A percentile compares a stretch with the other conserved stretches of the same genome.
phyloP scores from a whole-genome alignment of 2,797 vertebrate genomes.

The Cossypha niveicapilla region DNA sequence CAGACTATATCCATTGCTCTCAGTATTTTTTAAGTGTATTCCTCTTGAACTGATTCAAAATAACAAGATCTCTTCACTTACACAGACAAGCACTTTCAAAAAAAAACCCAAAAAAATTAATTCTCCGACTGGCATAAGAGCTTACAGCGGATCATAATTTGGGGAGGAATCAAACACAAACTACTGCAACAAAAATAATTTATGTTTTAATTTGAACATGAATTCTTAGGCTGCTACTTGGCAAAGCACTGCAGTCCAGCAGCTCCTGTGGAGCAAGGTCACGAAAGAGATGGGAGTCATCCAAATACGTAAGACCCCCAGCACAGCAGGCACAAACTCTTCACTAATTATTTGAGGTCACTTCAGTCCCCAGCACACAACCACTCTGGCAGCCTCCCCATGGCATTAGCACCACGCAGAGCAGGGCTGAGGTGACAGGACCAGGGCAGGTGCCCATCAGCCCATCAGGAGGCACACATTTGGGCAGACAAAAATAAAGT shows the following conservation, averaged over 20 bases:
- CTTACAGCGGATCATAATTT: background rate
- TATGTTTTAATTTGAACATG: background rate
- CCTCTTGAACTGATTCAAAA: background rate
- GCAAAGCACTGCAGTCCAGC: background rate
- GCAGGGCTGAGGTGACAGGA: background rate
- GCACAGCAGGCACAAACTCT: background rate
- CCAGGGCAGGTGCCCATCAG: background rate
- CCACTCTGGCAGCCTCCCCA: background rate
- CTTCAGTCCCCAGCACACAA: background rate
- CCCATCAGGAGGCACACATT: background rate
- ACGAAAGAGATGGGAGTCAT: background rate
- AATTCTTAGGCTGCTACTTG: background rate
- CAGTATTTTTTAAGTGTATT: background rate
- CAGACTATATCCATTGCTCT: background rate
- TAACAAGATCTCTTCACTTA: background rate
- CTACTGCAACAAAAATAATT: background rate
- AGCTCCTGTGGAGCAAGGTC: conserved; percentile 31
- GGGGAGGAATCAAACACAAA: background rate
- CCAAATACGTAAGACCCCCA: conserved; percentile 10
- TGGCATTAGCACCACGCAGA: background rate
- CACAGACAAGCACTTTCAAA: background rate
- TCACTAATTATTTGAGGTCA: background rate
- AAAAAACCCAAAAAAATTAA: background rate
- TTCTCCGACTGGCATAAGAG: background rate
- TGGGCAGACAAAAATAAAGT: background rate